phyloP scores from a whole-genome alignment of 2,113 vertebrate species.

The Chrysochloris asiatica region DNA sequence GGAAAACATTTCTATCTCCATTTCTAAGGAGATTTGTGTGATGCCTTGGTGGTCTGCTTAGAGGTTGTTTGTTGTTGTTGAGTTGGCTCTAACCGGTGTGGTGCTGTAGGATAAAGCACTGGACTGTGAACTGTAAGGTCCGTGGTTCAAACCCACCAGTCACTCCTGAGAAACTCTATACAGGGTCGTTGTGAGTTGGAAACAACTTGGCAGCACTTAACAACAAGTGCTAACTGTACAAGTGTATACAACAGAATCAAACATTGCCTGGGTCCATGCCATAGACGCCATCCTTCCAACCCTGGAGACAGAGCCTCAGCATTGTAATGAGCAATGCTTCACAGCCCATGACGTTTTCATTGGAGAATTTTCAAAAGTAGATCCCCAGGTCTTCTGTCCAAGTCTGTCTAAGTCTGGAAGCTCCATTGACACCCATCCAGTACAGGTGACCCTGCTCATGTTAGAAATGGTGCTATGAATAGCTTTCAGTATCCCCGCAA shows the following conservation, averaged over 20 bases:
- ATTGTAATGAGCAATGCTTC: no score
- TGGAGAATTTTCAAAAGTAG: neutral
- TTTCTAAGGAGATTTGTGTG: fast-evolving
- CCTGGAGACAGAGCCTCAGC: no score
- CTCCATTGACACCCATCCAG: neutral
- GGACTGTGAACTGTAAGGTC: no score
- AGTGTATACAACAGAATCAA: neutral
- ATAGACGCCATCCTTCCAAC: neutral
- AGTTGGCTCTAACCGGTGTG: neutral
- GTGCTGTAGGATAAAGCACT: no score
- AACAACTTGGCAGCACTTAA: no score
- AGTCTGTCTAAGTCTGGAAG: neutral
- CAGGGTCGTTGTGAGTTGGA: no score
- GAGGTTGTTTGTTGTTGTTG: neutral
- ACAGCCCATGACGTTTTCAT: no score
- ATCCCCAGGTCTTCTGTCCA: neutral
- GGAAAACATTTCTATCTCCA: fast-evolving
- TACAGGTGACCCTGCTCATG: neutral
- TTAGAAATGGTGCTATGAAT: neutral
- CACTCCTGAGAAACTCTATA: no score
- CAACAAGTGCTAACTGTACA: neutral
- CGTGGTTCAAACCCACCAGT: no score
- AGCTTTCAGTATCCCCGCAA: no score
- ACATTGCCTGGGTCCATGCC: neutral
- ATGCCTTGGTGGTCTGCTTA: neutral